Conservation (phyloP, 2,888 invertebrate genomes). For the Leptarthrus brevirostris region DNA sequence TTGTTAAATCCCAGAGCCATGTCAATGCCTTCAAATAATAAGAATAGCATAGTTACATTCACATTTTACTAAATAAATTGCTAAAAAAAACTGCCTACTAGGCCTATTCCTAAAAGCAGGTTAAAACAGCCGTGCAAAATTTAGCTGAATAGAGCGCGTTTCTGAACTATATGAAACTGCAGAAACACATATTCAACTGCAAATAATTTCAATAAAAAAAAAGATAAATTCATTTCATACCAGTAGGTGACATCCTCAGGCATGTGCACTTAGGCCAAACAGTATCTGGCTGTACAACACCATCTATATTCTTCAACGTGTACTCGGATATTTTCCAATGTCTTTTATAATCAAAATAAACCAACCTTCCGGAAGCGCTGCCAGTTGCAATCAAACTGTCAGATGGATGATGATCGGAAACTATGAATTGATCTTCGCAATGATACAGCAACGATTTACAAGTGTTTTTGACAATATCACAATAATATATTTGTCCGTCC, state of each 20-base stretch:
- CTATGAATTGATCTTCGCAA: slow-evolving; percentile 64
- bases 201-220: too few relatives aligned
- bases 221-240: too few relatives aligned
- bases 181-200: too few relatives aligned
- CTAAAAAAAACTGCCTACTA: too few relatives aligned
- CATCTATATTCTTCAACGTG: background rate
- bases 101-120: too few relatives aligned
- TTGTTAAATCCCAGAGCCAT: slow-evolving; percentile 69
- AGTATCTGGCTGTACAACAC: background rate
- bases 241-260: background rate
- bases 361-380: slow-evolving; percentile 10
- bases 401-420: slow-evolving; percentile 69
- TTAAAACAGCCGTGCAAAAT: too few relatives aligned
- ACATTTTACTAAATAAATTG: too few relatives aligned
- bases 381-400: slow-evolving; percentile 64
- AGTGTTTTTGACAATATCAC: slow-evolving; percentile 69
- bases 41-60: too few relatives aligned
- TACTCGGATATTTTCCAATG: background rate
- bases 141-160: too few relatives aligned
- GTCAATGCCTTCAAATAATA: too few relatives aligned
- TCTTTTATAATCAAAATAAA: slow-evolving; percentile 33
- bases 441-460: slow-evolving; percentile 66
- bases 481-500: slow-evolving; percentile 68
- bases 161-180: too few relatives aligned
- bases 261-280: background rate